phyloP scores from a whole-genome alignment of 2,113 vertebrate species.

The Urocitellus parryii region DNA sequence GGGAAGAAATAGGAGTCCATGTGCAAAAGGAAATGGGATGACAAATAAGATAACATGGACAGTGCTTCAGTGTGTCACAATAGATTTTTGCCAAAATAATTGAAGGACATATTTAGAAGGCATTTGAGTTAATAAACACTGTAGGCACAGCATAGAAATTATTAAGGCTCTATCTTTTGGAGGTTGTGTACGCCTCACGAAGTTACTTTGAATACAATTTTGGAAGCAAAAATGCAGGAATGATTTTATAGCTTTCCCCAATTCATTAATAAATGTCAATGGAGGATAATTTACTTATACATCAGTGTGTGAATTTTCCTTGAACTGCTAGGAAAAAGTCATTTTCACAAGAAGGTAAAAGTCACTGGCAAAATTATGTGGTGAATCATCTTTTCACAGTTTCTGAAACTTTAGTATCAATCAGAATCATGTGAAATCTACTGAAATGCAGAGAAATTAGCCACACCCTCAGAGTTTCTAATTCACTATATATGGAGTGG shows the following conservation, averaged over 20 bases:
- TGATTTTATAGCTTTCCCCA: not conserved
- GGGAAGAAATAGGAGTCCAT: not conserved
- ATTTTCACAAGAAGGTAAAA: not conserved
- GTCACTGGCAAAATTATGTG: not conserved
- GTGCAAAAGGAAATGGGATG: not conserved
- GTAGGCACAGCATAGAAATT: not conserved
- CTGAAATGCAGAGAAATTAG: not conserved
- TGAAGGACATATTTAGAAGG: not conserved
- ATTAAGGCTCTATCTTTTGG: not conserved
- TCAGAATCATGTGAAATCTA: not conserved
- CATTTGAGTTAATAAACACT: not conserved
- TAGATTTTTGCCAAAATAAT: not conserved
- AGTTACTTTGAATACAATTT: not conserved
- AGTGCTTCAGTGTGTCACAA: not conserved
- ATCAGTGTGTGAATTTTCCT: not conserved
- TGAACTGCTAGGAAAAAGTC: not conserved
- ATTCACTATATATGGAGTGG: not conserved
- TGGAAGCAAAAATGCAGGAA: not conserved
- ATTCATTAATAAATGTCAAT: not conserved
- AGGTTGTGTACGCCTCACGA: not conserved
- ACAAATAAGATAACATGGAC: not conserved
- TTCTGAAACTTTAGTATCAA: not conserved
- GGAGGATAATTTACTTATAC: not conserved
- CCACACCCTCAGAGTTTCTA: not conserved
- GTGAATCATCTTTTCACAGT: not conserved